Percentiles rank a stretch among this genome's conserved stretches.
These are phyloP conservation scores for Fringilla coelebs DNA, from an alignment of 2,797 vertebrate genomes.

Conservation along the genomic window DNA sequence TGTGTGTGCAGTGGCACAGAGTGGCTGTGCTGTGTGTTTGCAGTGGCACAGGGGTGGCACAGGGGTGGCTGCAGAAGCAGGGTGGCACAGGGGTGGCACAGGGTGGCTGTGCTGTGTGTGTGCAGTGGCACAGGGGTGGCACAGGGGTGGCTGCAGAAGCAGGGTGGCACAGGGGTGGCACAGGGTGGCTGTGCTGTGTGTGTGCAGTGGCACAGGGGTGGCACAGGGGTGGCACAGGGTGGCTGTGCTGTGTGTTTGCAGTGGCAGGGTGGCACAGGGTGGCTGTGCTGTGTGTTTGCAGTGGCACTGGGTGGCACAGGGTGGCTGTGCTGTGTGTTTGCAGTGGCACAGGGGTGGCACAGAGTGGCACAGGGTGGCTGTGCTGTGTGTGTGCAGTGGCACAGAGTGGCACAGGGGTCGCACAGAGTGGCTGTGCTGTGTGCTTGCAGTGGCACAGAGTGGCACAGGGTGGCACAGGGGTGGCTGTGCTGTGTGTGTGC, in stretches of 20 bases:
- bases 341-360: background rate
- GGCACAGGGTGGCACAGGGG: background rate
- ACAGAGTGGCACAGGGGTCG: background rate
- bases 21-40: background rate
- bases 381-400: background rate
- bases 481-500: background rate
- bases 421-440: background rate
- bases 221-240: background rate
- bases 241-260: background rate
- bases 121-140: background rate
- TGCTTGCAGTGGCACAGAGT: background rate
- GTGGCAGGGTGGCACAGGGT: background rate
- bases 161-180: no score
- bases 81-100: background rate
- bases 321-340: background rate
- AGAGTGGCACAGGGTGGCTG: background rate
- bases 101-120: background rate
- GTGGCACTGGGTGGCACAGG: background rate
- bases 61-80: background rate
- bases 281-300: background rate
- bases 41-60: background rate
- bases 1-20: background rate
- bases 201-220: no score
- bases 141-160: background rate
- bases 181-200: no score